These are phyloP conservation scores for Eupeodes corollae DNA, from an alignment of 1,140 invertebrate species.

Conservation along the genomic window DNA sequence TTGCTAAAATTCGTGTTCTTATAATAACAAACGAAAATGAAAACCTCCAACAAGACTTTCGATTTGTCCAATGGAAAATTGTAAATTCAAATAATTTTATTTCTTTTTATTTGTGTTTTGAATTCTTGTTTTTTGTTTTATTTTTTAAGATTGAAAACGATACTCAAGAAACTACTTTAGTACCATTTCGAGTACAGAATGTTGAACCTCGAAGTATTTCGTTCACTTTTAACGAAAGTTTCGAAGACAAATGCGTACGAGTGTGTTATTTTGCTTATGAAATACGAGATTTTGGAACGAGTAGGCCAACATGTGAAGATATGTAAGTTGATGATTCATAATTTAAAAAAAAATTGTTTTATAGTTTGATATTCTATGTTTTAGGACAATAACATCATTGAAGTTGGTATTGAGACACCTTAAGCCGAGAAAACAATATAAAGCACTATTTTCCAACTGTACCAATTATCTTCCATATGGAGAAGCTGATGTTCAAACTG, in stretches of 20 bases:
- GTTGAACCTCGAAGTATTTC: constrained; percentile 25
- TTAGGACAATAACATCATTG: background rate
- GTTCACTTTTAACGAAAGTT: constrained; percentile 28
- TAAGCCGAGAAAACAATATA: constrained; percentile 21
- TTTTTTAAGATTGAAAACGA: constrained; percentile 28
- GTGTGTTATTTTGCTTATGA: constrained; percentile 25
- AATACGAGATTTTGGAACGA: constrained; percentile 14
- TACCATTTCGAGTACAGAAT: constrained; percentile 25
- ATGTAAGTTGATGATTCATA: constrained; percentile 11
- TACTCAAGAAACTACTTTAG: constrained; percentile 24
- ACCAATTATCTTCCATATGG: constrained; percentile 28
- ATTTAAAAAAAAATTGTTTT: no score
- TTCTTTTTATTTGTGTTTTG: no score
- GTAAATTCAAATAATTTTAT: constrained; percentile 17
- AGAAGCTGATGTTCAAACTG: constrained; percentile 24
- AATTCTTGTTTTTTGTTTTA: no score
- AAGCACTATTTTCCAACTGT: constrained; percentile 28
- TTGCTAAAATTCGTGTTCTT: constrained; percentile 31
- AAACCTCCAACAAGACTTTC: constrained; percentile 29
- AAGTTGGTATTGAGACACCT: constrained; percentile 20
- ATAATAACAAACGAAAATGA: constrained; percentile 32
- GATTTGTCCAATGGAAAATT: constrained; percentile 36
- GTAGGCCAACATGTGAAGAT: constrained; percentile 23
- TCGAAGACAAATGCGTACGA: constrained; percentile 27
- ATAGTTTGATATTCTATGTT: no score